phyloP scores from a whole-genome alignment of 2,113 vertebrate species.

The human (Homo sapiens) region DNA sequence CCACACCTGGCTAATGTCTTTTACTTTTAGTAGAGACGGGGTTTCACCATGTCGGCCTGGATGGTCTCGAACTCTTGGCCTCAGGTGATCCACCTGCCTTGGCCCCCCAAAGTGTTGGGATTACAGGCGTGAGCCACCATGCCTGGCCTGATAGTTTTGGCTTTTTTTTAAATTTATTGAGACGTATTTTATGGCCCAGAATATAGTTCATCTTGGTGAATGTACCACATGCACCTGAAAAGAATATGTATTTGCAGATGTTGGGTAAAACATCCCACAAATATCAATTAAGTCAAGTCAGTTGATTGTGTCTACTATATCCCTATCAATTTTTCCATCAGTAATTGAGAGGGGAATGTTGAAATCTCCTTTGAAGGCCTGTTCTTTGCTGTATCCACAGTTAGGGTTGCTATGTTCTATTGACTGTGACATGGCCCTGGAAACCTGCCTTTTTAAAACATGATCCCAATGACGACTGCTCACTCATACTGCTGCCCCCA shows the following conservation, averaged over 20 bases:
- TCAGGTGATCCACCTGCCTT: no score
- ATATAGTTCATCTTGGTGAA: background rate
- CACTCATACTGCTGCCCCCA: background rate
- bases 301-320: background rate
- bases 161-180: background rate
- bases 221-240: background rate
- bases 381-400: background rate
- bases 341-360: background rate
- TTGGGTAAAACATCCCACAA: background rate
- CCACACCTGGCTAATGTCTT: no score
- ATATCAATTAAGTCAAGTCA: background rate
- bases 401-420: background rate
- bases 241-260: background rate
- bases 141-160: no score
- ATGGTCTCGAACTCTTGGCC: no score
- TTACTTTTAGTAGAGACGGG: no score
- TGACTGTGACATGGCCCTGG: background rate
- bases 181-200: background rate
- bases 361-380: background rate
- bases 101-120: no score
- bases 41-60: no score
- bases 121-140: no score
- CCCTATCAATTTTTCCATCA: background rate
- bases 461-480: background rate
- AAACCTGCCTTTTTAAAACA: background rate